These are phyloP conservation scores for Thrips palmi DNA, from an alignment of 1,140 invertebrate species.

Conservation along the genomic window DNA sequence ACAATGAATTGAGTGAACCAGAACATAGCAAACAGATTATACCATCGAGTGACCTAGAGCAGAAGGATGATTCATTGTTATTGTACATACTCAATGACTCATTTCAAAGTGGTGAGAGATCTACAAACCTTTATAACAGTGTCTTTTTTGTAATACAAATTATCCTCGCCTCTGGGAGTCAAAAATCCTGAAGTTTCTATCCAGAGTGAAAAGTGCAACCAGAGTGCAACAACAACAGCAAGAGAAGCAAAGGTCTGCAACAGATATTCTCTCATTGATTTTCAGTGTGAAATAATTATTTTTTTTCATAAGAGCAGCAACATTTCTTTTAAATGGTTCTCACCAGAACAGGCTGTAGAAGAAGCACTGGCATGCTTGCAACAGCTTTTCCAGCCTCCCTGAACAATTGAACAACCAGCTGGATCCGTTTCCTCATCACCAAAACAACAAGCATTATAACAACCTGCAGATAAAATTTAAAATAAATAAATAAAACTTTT, in stretches of 20 bases:
- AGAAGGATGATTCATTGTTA: no score
- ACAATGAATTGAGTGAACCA: slow-evolving; percentile 56
- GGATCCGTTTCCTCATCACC: slow-evolving; percentile 51
- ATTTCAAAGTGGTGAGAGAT: slow-evolving; percentile 8
- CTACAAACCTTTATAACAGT: slow-evolving; percentile 26
- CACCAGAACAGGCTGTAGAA: slow-evolving; percentile 56
- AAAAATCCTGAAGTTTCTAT: slow-evolving; percentile 42
- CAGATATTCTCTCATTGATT: slow-evolving; percentile 5
- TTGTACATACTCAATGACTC: neutral
- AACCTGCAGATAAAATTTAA: slow-evolving; percentile 18
- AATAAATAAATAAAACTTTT: neutral
- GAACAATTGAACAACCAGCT: slow-evolving; percentile 48
- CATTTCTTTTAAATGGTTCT: slow-evolving; percentile 14
- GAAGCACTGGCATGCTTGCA: slow-evolving; percentile 43
- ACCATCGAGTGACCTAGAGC: slow-evolving; percentile 37
- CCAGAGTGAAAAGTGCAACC: slow-evolving; percentile 37
- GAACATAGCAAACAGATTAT: slow-evolving; percentile 47
- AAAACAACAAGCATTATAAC: slow-evolving; percentile 45
- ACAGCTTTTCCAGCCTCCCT: slow-evolving; percentile 58
- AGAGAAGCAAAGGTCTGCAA: slow-evolving; percentile 43
- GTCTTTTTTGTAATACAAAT: slow-evolving; percentile 32
- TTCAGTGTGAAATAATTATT: neutral
- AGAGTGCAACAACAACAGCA: slow-evolving; percentile 30
- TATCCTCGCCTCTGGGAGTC: slow-evolving; percentile 22
- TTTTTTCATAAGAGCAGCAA: slow-evolving; percentile 2